Evolutionary conservation across 2,113 vertebrate species (phyloP), one percentile per base, ranked within the genome.

Genomic region (Corydoras maculifer): DNA sequence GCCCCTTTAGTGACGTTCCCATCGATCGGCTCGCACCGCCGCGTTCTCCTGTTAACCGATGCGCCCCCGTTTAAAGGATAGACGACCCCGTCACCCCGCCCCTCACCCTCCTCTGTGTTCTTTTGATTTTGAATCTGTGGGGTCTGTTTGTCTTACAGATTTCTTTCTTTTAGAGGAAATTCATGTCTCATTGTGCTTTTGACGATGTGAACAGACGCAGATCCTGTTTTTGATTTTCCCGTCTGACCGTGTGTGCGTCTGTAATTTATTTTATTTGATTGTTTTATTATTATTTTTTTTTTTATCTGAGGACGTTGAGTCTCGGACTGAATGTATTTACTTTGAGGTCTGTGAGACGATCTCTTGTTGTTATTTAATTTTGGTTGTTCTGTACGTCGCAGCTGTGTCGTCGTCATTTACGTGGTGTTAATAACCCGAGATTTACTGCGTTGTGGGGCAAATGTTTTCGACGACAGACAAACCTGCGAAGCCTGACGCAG

Each of bases 31-130:
- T 65, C 70, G 54, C 75, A 74, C 78, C 81, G 78, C 81, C 79
- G 79, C 74, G 18, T 82, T 85, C 82, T 75, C 76, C 80, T 86
- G 85, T 86, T 86, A 71, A 79, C 82, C 73, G 15, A 70, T 84
- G 43, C 75, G 77, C 78, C 81, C 18, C 81, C 75, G 58, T 78
- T 78, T 77, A 70, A 75, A 78, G 83, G 80, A 59, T 77, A 25
- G 29, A 62, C 29, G 57, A 68, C 71, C 69, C 74, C 35, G 35
- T 43, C 35, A 43, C 35, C 35, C 18, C 35, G 7, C 79, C 84
- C 65, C 68, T 87, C 79, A 76, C 70, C 77, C 74, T 85, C 75
- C 74, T 50, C 51, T 30, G 69, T 53, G 14, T 53, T 67, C 30
- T 50, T 68, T 58, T 5, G 25, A 18, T 29, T 49, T 9, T 18